Percentiles rank a stretch among this genome's conserved stretches.
phyloP scores from a whole-genome alignment of 2,113 vertebrate species.

The Channa maculata region DNA sequence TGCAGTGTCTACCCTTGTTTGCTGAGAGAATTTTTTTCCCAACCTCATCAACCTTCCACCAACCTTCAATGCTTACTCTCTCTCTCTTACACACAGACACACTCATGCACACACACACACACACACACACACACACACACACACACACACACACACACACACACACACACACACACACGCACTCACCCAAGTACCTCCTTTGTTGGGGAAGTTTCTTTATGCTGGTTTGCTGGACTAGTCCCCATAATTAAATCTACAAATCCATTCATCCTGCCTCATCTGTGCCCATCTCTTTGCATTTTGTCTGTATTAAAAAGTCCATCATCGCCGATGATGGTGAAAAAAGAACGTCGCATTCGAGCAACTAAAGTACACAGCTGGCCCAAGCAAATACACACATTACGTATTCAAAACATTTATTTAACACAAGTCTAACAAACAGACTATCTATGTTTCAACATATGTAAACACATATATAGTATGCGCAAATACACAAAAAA shows the following conservation, averaged over 20 bases:
- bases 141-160: no score
- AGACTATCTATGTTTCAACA: neutral
- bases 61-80: neutral
- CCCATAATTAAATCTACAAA: no score
- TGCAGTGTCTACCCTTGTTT: constrained; percentile 27
- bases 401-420: neutral
- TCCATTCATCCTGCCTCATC: neutral
- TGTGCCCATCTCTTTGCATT: neutral
- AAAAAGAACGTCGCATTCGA: neutral
- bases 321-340: neutral
- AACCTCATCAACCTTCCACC: constrained; percentile 41
- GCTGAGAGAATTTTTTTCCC: constrained; percentile 28
- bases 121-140: no score
- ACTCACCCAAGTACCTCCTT: no score
- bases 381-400: neutral
- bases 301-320: neutral
- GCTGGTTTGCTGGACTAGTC: no score
- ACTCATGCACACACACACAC: no score
- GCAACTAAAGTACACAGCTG: neutral
- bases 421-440: neutral
- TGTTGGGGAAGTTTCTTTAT: neutral
- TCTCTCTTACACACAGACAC: no score
- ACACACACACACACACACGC: no score
- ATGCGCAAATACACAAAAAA: no score
- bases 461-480: neutral